Evolutionary conservation across 2,113 vertebrate genomes (phyloP).

Genomic region (Panthera uncia): DNA sequence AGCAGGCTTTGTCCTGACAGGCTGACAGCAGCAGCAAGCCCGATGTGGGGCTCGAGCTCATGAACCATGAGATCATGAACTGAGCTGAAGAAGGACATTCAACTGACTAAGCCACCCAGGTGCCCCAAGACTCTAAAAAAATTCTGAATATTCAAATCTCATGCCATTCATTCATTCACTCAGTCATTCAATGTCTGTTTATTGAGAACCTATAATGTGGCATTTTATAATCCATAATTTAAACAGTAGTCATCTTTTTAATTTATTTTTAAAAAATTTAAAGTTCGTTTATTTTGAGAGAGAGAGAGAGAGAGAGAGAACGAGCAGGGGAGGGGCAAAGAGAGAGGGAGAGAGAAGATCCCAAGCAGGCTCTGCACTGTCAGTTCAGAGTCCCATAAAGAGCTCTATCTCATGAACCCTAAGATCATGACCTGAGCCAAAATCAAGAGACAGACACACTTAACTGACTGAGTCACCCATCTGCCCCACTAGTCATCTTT

Average conservation of each 20-base stretch:
- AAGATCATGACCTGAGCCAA: neutral
- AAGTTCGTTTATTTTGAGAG: neutral
- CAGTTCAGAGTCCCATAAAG: neutral
- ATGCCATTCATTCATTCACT: neutral
- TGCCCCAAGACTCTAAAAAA: neutral
- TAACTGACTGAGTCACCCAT: neutral
- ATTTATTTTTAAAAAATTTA: neutral
- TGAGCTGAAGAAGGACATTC: too few species aligned
- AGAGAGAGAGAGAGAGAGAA: neutral
- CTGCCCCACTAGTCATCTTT: neutral
- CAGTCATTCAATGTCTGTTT: neutral
- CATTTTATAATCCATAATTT: neutral
- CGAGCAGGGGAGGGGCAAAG: neutral
- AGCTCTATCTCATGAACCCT: neutral
- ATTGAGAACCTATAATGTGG: neutral
- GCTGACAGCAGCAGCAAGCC: too few species aligned
- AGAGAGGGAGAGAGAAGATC: neutral
- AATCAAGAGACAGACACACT: neutral
- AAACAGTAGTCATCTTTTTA: neutral
- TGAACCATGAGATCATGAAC: too few species aligned
- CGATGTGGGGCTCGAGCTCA: too few species aligned
- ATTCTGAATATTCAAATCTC: neutral
- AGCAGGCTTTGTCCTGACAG: too few species aligned
- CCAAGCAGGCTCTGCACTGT: neutral
- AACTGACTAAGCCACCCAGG: too few species aligned